phyloP scores from a whole-genome alignment of 2,113 vertebrate genomes.

The Bubo blakistoni region DNA sequence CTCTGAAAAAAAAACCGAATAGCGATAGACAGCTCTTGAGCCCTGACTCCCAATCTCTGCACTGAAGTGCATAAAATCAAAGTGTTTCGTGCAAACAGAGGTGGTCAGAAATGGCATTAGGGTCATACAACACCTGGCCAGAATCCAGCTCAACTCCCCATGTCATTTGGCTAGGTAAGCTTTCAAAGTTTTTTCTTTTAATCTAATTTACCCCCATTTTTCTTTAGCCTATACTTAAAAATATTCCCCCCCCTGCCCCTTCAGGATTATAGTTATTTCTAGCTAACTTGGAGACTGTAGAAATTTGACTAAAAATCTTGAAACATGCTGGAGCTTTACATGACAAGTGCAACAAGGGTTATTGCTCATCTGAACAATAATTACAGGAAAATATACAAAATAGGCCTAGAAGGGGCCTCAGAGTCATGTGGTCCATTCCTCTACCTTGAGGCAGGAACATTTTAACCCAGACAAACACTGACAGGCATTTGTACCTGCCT shows the following conservation, averaged over 20 bases:
- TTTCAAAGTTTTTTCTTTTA: neutral
- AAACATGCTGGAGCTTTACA: neutral
- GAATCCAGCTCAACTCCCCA: neutral
- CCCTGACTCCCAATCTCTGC: neutral
- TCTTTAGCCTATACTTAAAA: neutral
- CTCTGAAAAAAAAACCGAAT: neutral
- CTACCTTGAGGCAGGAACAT: neutral
- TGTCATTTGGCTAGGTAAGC: accelerated
- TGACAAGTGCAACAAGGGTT: neutral
- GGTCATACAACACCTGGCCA: neutral
- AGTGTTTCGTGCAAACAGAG: neutral
- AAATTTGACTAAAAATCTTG: neutral
- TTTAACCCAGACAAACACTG: neutral
- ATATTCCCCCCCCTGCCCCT: accelerated
- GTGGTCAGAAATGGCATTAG: neutral
- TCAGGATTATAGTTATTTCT: neutral
- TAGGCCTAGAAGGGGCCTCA: neutral
- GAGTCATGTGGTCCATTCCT: neutral
- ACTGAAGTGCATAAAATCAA: neutral
- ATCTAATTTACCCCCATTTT: neutral
- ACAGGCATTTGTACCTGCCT: neutral
- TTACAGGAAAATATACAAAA: neutral
- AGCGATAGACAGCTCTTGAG: neutral
- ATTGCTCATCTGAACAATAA: neutral
- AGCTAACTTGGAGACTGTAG: neutral